Base-by-base conservation (phyloP, 2,888 invertebrate species). In the Ephialtes manifestator region DNA sequence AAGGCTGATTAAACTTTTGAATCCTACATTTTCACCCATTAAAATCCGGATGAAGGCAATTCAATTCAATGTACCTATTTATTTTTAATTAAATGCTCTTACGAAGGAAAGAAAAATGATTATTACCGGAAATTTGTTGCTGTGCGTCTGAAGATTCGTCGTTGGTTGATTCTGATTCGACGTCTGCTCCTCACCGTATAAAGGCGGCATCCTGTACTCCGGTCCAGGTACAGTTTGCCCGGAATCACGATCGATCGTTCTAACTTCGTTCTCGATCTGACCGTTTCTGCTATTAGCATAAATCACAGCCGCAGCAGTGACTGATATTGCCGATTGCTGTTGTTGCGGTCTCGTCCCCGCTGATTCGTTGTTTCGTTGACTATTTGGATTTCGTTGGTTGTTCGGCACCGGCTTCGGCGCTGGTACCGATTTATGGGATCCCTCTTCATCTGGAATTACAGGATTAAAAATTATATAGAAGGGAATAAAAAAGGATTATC, bases 121-220 rank as follows among this genome's bases (percentile, higher is more conserved):
- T 95, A 68, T 96, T 95, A 97, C 97, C 92, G 97, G 97, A 94
- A 97, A 97, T 93, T 97, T 97, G 89, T 96, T 96, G 89, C 97
- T 97, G 94, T 97, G 97, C 39, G 97, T 97, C 93, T 97, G 97
- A 20, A 97, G 95, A 89, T 91, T 93, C 65, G 92, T 93, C 91
- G 90, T 94, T 92, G 89, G 93, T 92, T 90, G 94, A 86, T 91
- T 93, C 91, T 90, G 95, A 94, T 91, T 94, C 92, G 94, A 95
- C 91, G 88, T 94, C 90, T 90, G 94, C 91, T 93, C 93, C 83
- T 94, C 94, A 86, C 93, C 94, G 90, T 94, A 93, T 84, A 94
- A 88, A 81, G 93, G 92, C 90, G 93, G 92, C 93, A 93, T 93
- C 88, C 92, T 93, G 92, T 93, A 93, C 88, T 92, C 91, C 81